These are phyloP conservation scores for Syrphus vitripennis DNA, from an alignment of 2,888 invertebrate genomes.

Conservation along the genomic window DNA sequence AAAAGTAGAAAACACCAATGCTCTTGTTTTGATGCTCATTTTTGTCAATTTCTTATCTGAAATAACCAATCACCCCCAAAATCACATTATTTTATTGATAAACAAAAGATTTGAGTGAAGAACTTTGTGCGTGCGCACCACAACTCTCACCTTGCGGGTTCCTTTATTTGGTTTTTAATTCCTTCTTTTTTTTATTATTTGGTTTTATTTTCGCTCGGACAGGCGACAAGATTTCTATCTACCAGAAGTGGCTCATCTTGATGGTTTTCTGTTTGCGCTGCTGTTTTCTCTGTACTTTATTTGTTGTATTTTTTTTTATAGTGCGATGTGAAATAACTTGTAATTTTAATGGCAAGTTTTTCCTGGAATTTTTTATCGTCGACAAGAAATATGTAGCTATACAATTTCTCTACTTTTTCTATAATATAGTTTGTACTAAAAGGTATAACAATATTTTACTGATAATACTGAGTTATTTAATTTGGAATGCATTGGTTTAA, in stretches of 20 bases:
- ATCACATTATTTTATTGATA: too few species aligned
- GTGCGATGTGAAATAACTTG: conserved; percentile 39
- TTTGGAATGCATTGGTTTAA: background rate
- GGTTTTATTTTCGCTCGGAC: conserved; percentile 42
- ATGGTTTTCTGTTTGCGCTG: background rate
- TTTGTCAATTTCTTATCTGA: conserved; percentile 64
- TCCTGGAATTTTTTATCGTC: conserved; percentile 36
- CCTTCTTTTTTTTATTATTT: conserved; percentile 57
- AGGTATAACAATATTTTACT: background rate
- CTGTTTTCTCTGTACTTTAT: background rate
- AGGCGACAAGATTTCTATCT: conserved; percentile 11
- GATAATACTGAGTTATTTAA: background rate
- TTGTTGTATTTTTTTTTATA: conserved; percentile 13
- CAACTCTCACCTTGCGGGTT: conserved; percentile 64
- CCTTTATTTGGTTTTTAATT: conserved; percentile 60
- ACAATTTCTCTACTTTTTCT: background rate
- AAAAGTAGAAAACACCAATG: conserved; percentile 89
- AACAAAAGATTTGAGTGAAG: conserved; percentile 70
- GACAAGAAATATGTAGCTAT: background rate
- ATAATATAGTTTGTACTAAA: background rate
- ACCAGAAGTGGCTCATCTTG: conserved; percentile 43
- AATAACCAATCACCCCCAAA: background rate
- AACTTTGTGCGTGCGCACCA: conserved; percentile 64
- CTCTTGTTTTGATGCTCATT: conserved; percentile 86
- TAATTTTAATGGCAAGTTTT: conserved; percentile 14